Evolutionary conservation across 2,113 vertebrate species (phyloP).

Genomic region (Thamnaconus septentrionalis): DNA sequence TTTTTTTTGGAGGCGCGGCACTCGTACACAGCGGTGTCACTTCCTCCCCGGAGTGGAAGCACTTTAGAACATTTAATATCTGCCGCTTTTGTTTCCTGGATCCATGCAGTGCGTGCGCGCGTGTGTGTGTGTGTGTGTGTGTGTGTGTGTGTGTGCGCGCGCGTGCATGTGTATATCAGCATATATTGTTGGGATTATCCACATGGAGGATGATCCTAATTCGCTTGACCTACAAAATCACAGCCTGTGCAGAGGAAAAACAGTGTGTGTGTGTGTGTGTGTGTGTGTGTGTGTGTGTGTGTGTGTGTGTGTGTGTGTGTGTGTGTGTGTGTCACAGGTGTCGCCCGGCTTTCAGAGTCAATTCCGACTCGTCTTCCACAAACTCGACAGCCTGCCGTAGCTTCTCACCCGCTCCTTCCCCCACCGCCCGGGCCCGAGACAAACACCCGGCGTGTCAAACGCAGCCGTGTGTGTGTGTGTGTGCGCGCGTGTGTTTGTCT

Average conservation of each 20-base stretch:
- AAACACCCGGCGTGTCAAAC: too few relatives aligned
- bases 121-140: too few relatives aligned
- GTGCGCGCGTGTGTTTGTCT: background rate
- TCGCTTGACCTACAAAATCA: constrained; percentile 60
- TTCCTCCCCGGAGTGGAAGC: constrained; percentile 10
- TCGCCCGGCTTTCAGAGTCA: constrained; percentile 13
- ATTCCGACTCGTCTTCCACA: too few relatives aligned
- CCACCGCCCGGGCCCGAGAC: background rate
- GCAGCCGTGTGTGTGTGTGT: too few relatives aligned
- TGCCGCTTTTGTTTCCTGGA: constrained; percentile 50
- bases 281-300: constrained; percentile 39
- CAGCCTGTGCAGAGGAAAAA: constrained; percentile 20
- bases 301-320: constrained; percentile 36
- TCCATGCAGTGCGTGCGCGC: constrained; percentile 8
- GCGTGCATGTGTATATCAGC: constrained; percentile 38
- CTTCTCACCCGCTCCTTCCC: too few relatives aligned
- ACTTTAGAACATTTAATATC: constrained; percentile 40
- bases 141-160: too few relatives aligned
- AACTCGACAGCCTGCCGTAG: too few relatives aligned
- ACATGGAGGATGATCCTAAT: constrained; percentile 56
- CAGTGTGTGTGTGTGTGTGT: constrained; percentile 29
- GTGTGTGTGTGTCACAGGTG: constrained; percentile 46
- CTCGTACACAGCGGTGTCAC: constrained; percentile 6
- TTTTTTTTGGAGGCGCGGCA: constrained; percentile 33
- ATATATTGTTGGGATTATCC: constrained; percentile 58